Base-by-base conservation (phyloP, 2,888 invertebrate species). In the Synanthedon tipuliformis region DNA sequence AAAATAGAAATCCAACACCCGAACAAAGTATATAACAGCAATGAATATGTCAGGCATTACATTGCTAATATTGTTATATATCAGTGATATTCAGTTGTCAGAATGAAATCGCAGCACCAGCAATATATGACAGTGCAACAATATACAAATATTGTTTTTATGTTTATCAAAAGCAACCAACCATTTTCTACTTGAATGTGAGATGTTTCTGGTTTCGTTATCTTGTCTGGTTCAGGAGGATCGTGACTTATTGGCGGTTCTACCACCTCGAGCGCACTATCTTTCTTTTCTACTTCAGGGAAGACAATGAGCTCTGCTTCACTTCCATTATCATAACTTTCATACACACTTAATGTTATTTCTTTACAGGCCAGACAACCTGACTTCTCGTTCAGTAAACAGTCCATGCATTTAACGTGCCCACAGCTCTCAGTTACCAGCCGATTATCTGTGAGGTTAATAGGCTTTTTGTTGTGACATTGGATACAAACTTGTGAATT, bases 391-490 rank as follows among this genome's bases (percentile, higher is more conserved):
- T 87, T 81, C 40, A 94, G 69, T 49, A 94, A 81, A 69, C 94
- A 94, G 59, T 89, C 78, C 62, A 94, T 90, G 73, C 94, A 94
- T 77, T 94, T 94, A 53, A 88, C 87, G 71, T 94, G 94, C 3
- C 94, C 94, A 74, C 94, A 94, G 51, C 88, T 88, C 70, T 94
- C 94, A 52, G 90, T 91, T 13, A 94, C 90, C 53, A 94, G 77
- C 53, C 94, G 86, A 64, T 90, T 90, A 55, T 86, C 77, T 5
- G 90, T 89, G 49, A 78, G 74, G 62, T 90, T 89, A 41, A 89
- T 82, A 53, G 79, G 65, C 62, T 88, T 88, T 54, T 87, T 81
- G 68, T 88, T 88, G 50, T 78, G 81, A 68, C 92, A 92, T 70
- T 90, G 90, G 45, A 90, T 89, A 72, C 91, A 91, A 68, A 84